A percentile compares a stretch with the other conserved stretches of the same genome.
Conservation (phyloP, 2,888 invertebrate genomes). For the Eucera pruinosa region DNA sequence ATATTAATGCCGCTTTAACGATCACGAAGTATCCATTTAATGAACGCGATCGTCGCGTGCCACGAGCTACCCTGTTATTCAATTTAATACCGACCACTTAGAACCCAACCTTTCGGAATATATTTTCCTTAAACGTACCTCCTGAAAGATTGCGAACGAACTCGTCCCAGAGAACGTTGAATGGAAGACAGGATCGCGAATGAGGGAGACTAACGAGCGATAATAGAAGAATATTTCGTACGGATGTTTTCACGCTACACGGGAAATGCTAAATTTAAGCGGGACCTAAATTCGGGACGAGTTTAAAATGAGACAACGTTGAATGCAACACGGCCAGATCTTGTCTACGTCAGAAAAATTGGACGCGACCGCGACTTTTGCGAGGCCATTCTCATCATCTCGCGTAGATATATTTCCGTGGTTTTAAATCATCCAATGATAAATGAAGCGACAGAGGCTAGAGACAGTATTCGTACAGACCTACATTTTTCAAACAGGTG, state of each 20-base stretch:
- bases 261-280: slow-evolving; percentile 68
- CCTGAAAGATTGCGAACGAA: too few relatives aligned
- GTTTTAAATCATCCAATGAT: too few relatives aligned
- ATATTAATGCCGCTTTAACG: slow-evolving; percentile 75
- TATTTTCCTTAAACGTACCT: too few relatives aligned
- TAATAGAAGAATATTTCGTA: slow-evolving; percentile 24
- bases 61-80: slow-evolving; percentile 76
- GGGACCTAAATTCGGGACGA: slow-evolving; percentile 64
- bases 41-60: slow-evolving; percentile 72
- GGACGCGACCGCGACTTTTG: slow-evolving; percentile 1
- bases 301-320: slow-evolving; percentile 40
- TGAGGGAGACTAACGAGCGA: slow-evolving; percentile 17
- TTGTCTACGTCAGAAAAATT: slow-evolving; percentile 31
- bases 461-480: too few relatives aligned
- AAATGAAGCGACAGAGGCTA: too few relatives aligned
- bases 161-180: not conserved
- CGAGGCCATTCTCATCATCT: not conserved
- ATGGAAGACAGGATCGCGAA: slow-evolving; percentile 40
- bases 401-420: too few relatives aligned
- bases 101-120: too few relatives aligned
- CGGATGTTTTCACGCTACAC: slow-evolving; percentile 52
- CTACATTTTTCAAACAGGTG: too few relatives aligned
- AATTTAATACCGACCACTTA: slow-evolving; percentile 63
- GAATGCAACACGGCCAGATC: slow-evolving; percentile 30
- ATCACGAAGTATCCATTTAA: slow-evolving; percentile 68